phyloP scores from a whole-genome alignment of 2,888 invertebrate species.

The Hybos culiciformis region DNA sequence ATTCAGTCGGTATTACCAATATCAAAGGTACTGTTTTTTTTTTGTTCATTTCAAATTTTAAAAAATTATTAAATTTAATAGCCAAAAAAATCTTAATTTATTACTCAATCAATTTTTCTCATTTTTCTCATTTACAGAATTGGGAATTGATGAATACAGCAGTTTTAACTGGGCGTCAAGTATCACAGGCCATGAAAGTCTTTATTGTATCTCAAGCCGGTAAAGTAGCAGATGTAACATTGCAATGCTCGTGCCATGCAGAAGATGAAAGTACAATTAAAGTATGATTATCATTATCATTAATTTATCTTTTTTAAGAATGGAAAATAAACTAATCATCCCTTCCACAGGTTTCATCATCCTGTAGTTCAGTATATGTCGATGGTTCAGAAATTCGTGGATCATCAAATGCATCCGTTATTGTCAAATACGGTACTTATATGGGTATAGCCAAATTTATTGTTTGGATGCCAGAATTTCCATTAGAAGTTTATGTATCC shows the following conservation, averaged over 20 bases:
- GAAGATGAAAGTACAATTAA: slow-evolving; percentile 92
- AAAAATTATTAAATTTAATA: slow-evolving; percentile 1
- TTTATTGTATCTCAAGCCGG: slow-evolving; percentile 90
- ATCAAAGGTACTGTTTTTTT: slow-evolving; percentile 55
- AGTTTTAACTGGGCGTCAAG: slow-evolving; percentile 83
- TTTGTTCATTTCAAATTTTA: not conserved
- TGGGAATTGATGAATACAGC: slow-evolving; percentile 94
- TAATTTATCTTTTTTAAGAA: not conserved
- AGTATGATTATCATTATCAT: slow-evolving; percentile 41
- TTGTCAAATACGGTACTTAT: slow-evolving; percentile 84
- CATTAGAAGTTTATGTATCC: slow-evolving; percentile 76
- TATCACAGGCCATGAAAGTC: slow-evolving; percentile 89
- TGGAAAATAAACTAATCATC: slow-evolving; percentile 7
- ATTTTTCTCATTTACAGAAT: too few relatives aligned
- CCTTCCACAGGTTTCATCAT: slow-evolving; percentile 67
- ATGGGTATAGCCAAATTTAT: slow-evolving; percentile 78
- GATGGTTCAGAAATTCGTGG: slow-evolving; percentile 92
- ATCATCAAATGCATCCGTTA: slow-evolving; percentile 85
- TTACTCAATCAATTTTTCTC: slow-evolving; percentile 6
- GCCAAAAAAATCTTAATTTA: too few relatives aligned
- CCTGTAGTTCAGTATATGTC: slow-evolving; percentile 91
- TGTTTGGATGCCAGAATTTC: slow-evolving; percentile 95
- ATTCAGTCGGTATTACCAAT: slow-evolving; percentile 88
- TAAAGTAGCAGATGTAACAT: slow-evolving; percentile 86
- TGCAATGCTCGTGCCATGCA: slow-evolving; percentile 88